phyloP scores from a whole-genome alignment of 2,113 vertebrate species.

The Pachycephala philippinensis region DNA sequence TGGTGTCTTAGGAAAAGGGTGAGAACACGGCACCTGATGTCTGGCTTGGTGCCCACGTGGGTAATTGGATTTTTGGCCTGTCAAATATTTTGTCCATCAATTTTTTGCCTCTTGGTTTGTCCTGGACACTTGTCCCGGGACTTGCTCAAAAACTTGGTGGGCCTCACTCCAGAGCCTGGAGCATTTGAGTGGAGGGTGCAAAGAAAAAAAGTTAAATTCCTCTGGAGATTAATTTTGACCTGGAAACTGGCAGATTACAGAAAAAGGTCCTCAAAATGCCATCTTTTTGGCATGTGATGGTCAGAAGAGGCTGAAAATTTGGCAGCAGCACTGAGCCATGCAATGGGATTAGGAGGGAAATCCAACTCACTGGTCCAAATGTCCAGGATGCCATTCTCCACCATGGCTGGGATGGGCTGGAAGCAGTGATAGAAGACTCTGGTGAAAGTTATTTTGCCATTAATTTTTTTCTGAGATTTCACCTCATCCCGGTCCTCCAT shows the following conservation, averaged over 20 bases:
- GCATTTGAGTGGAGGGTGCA: background rate
- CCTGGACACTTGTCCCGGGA: fast-evolving
- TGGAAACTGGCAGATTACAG: fast-evolving
- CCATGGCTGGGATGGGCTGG: background rate
- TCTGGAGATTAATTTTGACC: background rate
- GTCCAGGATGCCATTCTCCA: background rate
- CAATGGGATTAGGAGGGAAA: background rate
- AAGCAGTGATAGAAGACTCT: background rate
- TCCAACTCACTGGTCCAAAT: background rate
- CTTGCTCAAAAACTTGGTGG: background rate
- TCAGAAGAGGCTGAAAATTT: background rate
- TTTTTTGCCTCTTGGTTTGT: background rate
- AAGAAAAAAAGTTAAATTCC: background rate
- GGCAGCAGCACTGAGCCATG: fast-evolving
- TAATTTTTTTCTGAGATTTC: background rate
- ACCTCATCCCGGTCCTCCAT: background rate
- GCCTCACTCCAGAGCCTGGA: background rate
- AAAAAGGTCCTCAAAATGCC: background rate
- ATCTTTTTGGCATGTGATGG: background rate
- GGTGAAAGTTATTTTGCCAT: background rate
- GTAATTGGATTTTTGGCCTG: background rate
- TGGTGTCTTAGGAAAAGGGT: background rate
- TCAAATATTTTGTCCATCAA: background rate
- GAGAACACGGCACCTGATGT: background rate
- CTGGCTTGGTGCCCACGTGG: background rate